Evolutionary conservation across 2,797 vertebrate genomes (phyloP), one percentile per base, ranked within the genome.

Genomic region (Rhadinocentrus ornatus): DNA sequence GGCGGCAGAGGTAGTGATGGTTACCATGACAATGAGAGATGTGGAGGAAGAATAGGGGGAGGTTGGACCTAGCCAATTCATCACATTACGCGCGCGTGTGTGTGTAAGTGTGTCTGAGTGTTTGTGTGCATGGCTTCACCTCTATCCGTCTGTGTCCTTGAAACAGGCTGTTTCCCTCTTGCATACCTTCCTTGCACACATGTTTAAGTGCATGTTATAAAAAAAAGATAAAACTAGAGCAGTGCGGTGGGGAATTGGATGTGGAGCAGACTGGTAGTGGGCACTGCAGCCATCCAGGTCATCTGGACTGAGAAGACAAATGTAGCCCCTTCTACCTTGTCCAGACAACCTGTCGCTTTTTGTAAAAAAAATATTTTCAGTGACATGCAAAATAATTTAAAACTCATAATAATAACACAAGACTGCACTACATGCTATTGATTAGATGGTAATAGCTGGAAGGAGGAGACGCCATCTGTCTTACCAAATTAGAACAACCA

Each of bases 21-120:
- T 94, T 92, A 86, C 94, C 91, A 91, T 93, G 91, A 86, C 90
- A 79, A 93, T 85, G 82, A 72, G 62, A 73, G 75, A 82, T 31
- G 54, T 56, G 53, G 78, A 71, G 61, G 65, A 52, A 74, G 83
- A 80, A 79, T 68, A 68, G 67, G 67, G 26, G 75, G 88, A 85
- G 88, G 83, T 75, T 83, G 86, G 77, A 87, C 79, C 35, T 20
- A 65, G 71, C 77, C 75, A 81, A 86, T 92, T 89, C 70, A 90
- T 93, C 85, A 89, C 27, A 62, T 81, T 72, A 37, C 26, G 67
- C 44, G 55, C 26, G 67, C 9, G 44, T 48, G 41, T 71, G 62
- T 77, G 73, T 77, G 65, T 71, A 46, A 54, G 62, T 83, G 73
- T 69, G 70, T 61, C 59, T 56, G 74, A 74, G 71, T 64, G 74